These are phyloP conservation scores for Platycheirus albimanus DNA, from an alignment of 2,888 invertebrate genomes.

Conservation along the genomic window DNA sequence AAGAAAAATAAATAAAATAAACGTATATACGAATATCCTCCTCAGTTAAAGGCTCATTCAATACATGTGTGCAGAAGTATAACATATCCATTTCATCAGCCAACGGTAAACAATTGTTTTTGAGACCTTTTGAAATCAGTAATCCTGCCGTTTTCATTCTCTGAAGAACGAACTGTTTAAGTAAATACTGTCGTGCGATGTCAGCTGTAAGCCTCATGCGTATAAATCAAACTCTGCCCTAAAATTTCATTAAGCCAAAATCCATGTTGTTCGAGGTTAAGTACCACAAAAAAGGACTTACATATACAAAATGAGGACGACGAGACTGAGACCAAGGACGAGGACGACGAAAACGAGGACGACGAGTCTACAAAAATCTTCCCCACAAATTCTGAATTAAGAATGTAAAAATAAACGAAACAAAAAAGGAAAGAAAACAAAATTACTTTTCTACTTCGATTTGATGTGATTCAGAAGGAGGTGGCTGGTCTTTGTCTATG, in stretches of 20 bases:
- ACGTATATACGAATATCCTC: conserved; percentile 41
- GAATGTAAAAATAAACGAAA: conserved; percentile 25
- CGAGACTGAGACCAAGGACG: no score
- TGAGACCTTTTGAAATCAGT: conserved; percentile 53
- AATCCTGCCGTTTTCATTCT: conserved; percentile 29
- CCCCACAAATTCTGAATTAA: conserved; percentile 63
- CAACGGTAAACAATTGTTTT: conserved; percentile 52
- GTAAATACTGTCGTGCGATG: conserved; percentile 50
- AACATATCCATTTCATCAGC: conserved; percentile 40
- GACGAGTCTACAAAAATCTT: conserved; percentile 29
- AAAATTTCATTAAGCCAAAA: conserved; percentile 71
- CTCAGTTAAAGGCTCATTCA: conserved; percentile 8
- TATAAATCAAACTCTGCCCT: conserved; percentile 71
- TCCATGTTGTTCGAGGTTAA: conserved; percentile 65
- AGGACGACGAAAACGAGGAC: no score
- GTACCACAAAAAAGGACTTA: conserved; percentile 46
- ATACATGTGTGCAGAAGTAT: conserved; percentile 6
- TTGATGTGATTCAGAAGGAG: conserved; percentile 61
- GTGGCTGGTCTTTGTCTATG: neutral
- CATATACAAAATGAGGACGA: conserved; percentile 12
- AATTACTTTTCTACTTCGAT: conserved; percentile 64
- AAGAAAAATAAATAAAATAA: conserved; percentile 42
- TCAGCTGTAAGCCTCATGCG: conserved; percentile 55
- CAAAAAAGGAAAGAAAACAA: conserved; percentile 30
- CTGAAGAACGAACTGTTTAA: neutral